Evolutionary conservation across 1,140 invertebrate species (phyloP), one percentile per base, ranked within the genome.

Genomic region (Aplysia californica): DNA sequence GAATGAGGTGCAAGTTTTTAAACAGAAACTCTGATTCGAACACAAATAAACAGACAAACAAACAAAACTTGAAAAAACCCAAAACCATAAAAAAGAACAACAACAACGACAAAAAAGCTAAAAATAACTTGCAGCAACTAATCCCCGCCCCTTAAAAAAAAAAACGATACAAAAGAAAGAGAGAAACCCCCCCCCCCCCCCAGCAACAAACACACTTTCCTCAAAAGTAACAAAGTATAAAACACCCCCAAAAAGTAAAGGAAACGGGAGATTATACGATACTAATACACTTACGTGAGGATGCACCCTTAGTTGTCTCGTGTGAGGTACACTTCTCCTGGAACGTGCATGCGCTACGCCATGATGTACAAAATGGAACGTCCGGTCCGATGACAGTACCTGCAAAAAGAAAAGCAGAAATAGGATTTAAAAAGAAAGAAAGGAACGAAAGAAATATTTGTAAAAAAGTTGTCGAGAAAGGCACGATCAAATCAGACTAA

Each of bases 351-450:
- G 93, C n/a, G 96, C 95, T 61, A 99, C 89, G 18, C 95, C 95
- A 80, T 93, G 92, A 87, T 98, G 96, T 35, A 96, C 92, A 90
- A 99, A 98, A 89, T 98, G 96, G 90, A 95, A 98, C 89, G 97
- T 96, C 70, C 93, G 93, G 76, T 93, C 91, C 38, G 96, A 96
- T 29, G 94, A 94, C 76, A 97, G 89, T 58, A 96, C 91, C 97
- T 96, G 91, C 58, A 92, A 93, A 72, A n/a, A n/a, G n/a, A n/a
- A n/a, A n/a, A n/a, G n/a, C n/a, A n/a, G n/a, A n/a, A n/a, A n/a
- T n/a, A n/a, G n/a, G n/a, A n/a, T n/a, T n/a, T n/a, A n/a, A n/a
- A n/a, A n/a, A n/a, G n/a, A n/a, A n/a, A 83, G 26, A 55, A 79
- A 35, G 50, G 1, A 29, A 65, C 26, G 75, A 1, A 55, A 29